phyloP scores from a whole-genome alignment of 2,113 vertebrate genomes.

The Cephalophus harveyi region DNA sequence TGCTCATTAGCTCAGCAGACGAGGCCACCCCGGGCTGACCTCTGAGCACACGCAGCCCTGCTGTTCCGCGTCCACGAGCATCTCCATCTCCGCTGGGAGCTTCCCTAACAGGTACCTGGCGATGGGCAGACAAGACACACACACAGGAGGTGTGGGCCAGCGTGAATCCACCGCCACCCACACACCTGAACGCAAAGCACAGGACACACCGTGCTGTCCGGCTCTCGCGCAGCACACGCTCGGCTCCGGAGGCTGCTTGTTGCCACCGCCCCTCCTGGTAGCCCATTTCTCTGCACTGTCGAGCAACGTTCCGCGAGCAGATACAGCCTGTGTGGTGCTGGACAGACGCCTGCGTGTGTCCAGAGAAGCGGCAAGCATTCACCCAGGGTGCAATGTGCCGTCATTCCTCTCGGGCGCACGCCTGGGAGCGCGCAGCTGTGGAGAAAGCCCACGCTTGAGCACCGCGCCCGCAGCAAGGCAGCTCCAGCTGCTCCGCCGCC shows the following conservation, averaged over 20 bases:
- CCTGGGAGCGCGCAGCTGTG: fast-evolving
- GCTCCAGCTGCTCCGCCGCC: neutral
- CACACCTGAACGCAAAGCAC: fast-evolving
- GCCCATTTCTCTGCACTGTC: fast-evolving
- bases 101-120: neutral
- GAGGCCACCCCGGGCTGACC: neutral
- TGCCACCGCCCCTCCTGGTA: fast-evolving
- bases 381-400: neutral
- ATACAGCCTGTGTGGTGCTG: neutral
- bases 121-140: neutral
- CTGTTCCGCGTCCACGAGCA: fast-evolving
- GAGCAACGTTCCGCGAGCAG: fast-evolving
- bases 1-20: neutral
- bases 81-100: fast-evolving
- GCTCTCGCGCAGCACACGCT: neutral
- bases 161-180: fast-evolving
- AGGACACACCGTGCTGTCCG: neutral
- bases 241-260: neutral
- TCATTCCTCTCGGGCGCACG: fast-evolving
- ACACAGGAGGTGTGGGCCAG: neutral
- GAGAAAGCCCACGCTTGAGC: neutral
- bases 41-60: neutral
- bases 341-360: neutral
- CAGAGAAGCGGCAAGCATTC: neutral
- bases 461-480: fast-evolving